Base-by-base conservation (phyloP, 1,140 invertebrate species). In the Brachionus rubens region DNA sequence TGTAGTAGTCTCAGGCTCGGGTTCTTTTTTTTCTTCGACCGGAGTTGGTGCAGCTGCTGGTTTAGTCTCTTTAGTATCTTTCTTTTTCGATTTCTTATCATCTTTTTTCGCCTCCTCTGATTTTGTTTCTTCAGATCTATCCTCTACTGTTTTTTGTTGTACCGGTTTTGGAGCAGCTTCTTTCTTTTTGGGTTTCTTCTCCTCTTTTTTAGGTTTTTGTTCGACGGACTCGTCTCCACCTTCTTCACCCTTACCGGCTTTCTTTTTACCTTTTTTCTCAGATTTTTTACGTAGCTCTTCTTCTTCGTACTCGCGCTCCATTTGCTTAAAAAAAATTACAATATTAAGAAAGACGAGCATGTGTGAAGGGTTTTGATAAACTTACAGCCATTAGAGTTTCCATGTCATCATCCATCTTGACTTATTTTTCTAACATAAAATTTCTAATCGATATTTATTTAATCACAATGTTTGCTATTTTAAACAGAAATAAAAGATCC, bases 181-280 rank as follows among this genome's bases (percentile, higher is more conserved):
- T 54, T 70, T 47, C 50, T 70, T 70, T n/a, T 48, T 70, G 2
- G 43, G 67, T 14, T 48, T 70, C 36, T 70, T 70, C 19, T 70
- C 67, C n/a, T 70, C 67, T 50, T 70, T 47, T 50, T 70, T 47
- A n/a, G 67, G 26, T 33, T 70, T 70, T n/a, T 48, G 16, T 14
- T 28, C 47, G 19, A 28, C 48, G n/a, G 19, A n/a, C 33, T 70
- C 19, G 0, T 46, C 47, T 14, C 47, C 47, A 33, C 14, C 50
- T 24, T 72, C 68, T 52, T 72, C 14, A 19, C 19, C 46, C 26
- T 72, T 72, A 14, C 26, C 46, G 36, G 28, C 68, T 72, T 72
- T 72, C 47, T 72, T 72, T 21, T 50, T 72, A 4, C 26, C 30
- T 10, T 70, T 70, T 19, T 70, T 70, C 3, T 26, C 65, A 26